Evolutionary conservation across 2,888 invertebrate genomes (phyloP).

Genomic region (Eupithecia dodoneata): DNA sequence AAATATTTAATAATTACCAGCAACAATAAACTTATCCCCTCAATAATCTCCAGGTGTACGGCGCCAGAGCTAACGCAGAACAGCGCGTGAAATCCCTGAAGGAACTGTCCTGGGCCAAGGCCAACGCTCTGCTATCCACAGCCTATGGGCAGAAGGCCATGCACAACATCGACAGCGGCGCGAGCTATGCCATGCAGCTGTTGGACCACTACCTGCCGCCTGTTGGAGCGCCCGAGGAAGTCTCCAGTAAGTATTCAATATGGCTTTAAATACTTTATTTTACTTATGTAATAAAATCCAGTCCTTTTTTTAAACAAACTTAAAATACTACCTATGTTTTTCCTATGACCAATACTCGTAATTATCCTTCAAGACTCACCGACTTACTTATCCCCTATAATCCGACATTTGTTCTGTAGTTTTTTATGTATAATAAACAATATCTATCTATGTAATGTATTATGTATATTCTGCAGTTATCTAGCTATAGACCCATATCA

Average conservation of each 20-base stretch:
- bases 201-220: conserved; percentile 89
- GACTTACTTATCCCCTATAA: too few relatives aligned
- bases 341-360: too few relatives aligned
- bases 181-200: conserved; percentile 87
- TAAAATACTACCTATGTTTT: too few relatives aligned
- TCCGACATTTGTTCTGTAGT: too few relatives aligned
- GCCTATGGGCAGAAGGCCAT: conserved; percentile 88
- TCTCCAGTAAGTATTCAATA: conserved; percentile 63
- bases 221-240: conserved; percentile 79
- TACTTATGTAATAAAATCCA: too few relatives aligned
- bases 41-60: conserved; percentile 65
- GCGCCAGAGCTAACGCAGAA: conserved; percentile 78
- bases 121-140: conserved; percentile 88
- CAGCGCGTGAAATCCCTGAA: conserved; percentile 86
- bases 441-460: too few relatives aligned
- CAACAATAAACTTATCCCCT: background rate
- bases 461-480: too few relatives aligned
- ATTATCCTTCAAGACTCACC: too few relatives aligned
- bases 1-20: too few relatives aligned
- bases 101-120: conserved; percentile 88
- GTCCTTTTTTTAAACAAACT: too few relatives aligned
- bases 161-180: conserved; percentile 87
- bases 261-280: background rate
- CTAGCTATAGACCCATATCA: too few relatives aligned
- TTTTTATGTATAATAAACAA: too few relatives aligned